Percentiles rank a stretch among this genome's conserved stretches.
phyloP scores from a whole-genome alignment of 1,140 invertebrate species.

The Macrobrachium rosenbergii region DNA sequence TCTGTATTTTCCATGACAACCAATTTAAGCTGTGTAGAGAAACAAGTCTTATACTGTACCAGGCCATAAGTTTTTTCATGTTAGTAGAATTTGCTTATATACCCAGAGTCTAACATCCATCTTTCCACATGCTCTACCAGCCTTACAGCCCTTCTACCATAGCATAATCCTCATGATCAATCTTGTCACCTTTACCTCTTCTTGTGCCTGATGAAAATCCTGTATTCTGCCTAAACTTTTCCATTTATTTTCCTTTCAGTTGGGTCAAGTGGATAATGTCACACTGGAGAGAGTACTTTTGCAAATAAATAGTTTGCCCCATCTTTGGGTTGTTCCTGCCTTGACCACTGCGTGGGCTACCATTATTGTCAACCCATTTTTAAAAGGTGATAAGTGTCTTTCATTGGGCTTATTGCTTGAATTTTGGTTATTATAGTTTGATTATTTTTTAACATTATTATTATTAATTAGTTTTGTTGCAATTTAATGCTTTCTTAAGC shows the following conservation, averaged over 20 bases:
- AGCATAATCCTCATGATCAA: too few species aligned
- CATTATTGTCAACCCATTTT: slow-evolving; percentile 44
- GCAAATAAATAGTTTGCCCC: slow-evolving; percentile 42
- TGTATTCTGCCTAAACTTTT: background rate
- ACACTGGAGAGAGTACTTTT: slow-evolving; percentile 42
- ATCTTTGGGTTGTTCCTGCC: slow-evolving; percentile 53
- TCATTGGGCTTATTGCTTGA: background rate
- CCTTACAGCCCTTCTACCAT: too few species aligned
- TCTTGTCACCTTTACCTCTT: background rate
- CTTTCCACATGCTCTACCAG: background rate
- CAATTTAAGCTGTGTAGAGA: too few species aligned
- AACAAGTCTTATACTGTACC: too few species aligned
- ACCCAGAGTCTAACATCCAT: too few species aligned
- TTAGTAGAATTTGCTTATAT: too few species aligned
- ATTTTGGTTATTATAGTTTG: background rate
- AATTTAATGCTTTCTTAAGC: too few species aligned
- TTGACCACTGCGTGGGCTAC: slow-evolving; percentile 50
- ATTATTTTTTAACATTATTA: background rate
- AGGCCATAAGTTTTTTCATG: too few species aligned
- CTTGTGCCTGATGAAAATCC: background rate
- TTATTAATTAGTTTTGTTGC: background rate
- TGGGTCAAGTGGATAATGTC: slow-evolving; percentile 34
- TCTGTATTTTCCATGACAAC: too few species aligned
- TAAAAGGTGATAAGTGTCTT: slow-evolving; percentile 26
- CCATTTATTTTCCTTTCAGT: slow-evolving; percentile 5